phyloP scores from a whole-genome alignment of 2,797 vertebrate genomes.

The Myoxocephalus aenaeus region DNA sequence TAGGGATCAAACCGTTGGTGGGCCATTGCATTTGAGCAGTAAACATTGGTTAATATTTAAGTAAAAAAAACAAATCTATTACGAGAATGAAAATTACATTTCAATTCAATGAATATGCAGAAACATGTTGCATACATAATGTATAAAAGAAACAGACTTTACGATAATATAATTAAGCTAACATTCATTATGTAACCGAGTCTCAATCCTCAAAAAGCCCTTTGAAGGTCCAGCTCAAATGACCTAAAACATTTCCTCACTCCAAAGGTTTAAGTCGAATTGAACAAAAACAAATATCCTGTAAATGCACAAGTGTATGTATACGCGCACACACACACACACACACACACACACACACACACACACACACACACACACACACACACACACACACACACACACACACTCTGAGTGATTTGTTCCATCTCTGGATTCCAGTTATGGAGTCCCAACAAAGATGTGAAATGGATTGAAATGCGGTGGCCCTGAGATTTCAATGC shows the following conservation, averaged over 20 bases:
- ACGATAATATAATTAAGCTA: background rate
- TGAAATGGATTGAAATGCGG: background rate
- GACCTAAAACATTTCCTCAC: background rate
- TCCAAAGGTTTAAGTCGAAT: background rate
- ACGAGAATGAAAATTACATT: background rate
- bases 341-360: no score
- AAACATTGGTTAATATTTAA: constrained; percentile 9
- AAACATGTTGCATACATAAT: background rate
- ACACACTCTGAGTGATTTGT: background rate
- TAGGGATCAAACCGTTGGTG: background rate
- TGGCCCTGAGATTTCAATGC: background rate
- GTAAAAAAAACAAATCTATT: background rate
- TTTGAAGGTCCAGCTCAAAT: background rate
- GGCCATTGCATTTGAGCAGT: constrained; percentile 1
- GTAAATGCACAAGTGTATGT: background rate
- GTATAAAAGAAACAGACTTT: constrained; percentile 5
- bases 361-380: background rate
- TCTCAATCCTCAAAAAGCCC: background rate
- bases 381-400: background rate
- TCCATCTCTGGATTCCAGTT: constrained; percentile 12
- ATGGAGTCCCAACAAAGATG: background rate
- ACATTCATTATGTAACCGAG: background rate
- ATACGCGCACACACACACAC: no score
- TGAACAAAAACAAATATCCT: background rate
- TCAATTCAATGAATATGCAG: constrained; percentile 7